phyloP scores from a whole-genome alignment of 1,140 invertebrate genomes.

The Aleiodes sp. region DNA sequence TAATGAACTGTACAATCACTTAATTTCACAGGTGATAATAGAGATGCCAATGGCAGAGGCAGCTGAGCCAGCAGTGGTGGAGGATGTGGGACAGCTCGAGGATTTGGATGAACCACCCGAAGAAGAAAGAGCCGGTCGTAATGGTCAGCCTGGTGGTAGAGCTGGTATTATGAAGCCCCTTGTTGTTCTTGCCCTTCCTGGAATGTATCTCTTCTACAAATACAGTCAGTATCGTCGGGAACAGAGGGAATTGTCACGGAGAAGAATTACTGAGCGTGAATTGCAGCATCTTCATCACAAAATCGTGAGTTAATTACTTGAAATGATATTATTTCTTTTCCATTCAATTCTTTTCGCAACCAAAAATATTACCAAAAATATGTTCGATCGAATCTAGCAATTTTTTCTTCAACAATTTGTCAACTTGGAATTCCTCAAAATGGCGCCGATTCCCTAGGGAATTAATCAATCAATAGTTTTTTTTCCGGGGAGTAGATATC shows the following conservation, averaged over 20 bases:
- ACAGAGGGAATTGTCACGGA: constrained; percentile 80
- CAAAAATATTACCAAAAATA: no score
- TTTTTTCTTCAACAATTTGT: no score
- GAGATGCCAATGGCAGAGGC: constrained; percentile 56
- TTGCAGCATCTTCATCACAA: constrained; percentile 87
- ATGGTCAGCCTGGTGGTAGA: constrained; percentile 60
- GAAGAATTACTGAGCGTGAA: constrained; percentile 84
- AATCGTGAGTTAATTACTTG: constrained; percentile 77
- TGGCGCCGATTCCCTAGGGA: no score
- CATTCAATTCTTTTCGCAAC: no score
- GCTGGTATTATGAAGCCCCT: constrained; percentile 79
- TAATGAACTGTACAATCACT: not conserved
- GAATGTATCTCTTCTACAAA: constrained; percentile 91
- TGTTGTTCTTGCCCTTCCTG: constrained; percentile 82
- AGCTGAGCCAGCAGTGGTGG: constrained; percentile 49
- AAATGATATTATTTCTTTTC: not conserved
- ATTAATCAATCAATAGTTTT: no score
- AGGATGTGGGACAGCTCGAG: constrained; percentile 52
- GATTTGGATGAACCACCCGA: constrained; percentile 58
- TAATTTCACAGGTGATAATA: not conserved
- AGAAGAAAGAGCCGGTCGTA: constrained; percentile 50
- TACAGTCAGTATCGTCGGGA: constrained; percentile 87
- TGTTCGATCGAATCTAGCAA: no score
- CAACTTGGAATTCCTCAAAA: no score
- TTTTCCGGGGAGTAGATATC: no score